A percentile compares a stretch with the other conserved stretches of the same genome.
phyloP scores from a whole-genome alignment of 2,888 invertebrate genomes.

The Thera obeliscata region DNA sequence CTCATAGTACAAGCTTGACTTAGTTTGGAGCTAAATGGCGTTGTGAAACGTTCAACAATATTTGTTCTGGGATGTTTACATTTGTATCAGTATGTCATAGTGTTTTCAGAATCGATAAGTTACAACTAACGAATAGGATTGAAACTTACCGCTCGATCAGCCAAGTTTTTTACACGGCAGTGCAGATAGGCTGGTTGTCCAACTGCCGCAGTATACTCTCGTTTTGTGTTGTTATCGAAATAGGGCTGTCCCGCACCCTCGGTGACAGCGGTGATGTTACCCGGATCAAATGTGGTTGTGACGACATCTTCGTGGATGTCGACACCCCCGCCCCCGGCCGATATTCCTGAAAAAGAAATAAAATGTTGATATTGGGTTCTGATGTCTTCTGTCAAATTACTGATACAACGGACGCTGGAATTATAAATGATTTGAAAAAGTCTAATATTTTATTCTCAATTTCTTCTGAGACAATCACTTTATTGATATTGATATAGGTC shows the following conservation, averaged over 20 bases:
- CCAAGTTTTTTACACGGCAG: constrained; percentile 93
- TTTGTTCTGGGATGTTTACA: too few species aligned
- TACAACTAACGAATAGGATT: constrained; percentile 5
- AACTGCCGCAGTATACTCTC: constrained; percentile 93
- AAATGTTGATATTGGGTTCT: constrained; percentile 16
- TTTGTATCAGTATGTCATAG: background rate
- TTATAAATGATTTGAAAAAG: constrained; percentile 25
- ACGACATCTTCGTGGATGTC: constrained; percentile 50
- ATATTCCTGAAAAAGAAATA: constrained; percentile 57
- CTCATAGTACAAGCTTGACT: too few species aligned
- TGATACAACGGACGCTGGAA: constrained; percentile 24
- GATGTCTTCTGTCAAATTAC: constrained; percentile 31
- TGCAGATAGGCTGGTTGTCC: constrained; percentile 94
- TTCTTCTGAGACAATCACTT: constrained; percentile 16
- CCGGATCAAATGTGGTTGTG: constrained; percentile 51
- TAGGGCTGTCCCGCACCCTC: constrained; percentile 92
- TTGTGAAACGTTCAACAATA: too few species aligned
- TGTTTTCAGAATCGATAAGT: background rate
- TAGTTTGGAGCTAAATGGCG: too few species aligned
- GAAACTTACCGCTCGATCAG: constrained; percentile 92
- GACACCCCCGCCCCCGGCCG: constrained; percentile 64
- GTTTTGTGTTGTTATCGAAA: constrained; percentile 92
- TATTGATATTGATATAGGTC: constrained; percentile 39
- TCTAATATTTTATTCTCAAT: constrained; percentile 27
- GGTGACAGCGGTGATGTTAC: constrained; percentile 58